Conservation (phyloP, 1,140 invertebrate species). For the Agrypnia vestita region DNA sequence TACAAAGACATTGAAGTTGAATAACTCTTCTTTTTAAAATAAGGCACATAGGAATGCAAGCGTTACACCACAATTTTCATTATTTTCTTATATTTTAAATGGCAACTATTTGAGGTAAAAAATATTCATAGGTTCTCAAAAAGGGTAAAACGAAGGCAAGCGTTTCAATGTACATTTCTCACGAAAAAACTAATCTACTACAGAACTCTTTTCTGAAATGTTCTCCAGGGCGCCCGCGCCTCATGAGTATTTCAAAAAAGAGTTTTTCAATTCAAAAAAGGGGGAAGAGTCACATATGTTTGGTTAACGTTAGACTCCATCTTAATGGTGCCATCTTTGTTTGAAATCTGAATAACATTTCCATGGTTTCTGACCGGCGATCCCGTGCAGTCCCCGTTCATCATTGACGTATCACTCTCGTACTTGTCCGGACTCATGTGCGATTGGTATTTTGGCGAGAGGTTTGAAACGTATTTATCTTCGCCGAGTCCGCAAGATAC, state of each 20-base stretch:
- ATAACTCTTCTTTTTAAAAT: not conserved
- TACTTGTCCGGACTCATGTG: constrained; percentile 75
- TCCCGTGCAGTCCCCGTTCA: constrained; percentile 73
- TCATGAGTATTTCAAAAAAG: constrained; percentile 72
- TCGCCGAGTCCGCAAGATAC: constrained; percentile 67
- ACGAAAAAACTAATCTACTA: constrained; percentile 34
- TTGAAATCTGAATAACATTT: constrained; percentile 56
- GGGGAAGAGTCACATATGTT: constrained; percentile 80
- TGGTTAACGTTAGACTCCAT: constrained; percentile 76
- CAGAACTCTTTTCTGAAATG: constrained; percentile 52
- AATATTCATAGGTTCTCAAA: not conserved
- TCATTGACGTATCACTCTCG: constrained; percentile 72
- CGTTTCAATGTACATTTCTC: constrained; percentile 1
- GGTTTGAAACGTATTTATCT: constrained; percentile 64
- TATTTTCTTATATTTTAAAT: not conserved
- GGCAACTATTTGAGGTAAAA: not conserved
- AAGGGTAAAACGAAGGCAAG: not conserved
- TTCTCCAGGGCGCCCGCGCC: constrained; percentile 1
- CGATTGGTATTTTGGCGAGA: constrained; percentile 76
- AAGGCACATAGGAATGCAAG: constrained; percentile 33
- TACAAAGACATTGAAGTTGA: not conserved
- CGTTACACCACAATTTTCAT: not conserved
- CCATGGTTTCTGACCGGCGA: constrained; percentile 66
- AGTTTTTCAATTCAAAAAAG: constrained; percentile 84
- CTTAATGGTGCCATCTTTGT: constrained; percentile 78